Evolutionary conservation across 2,797 vertebrate species (phyloP).

Genomic region (Lithobates sylvaticus): DNA sequence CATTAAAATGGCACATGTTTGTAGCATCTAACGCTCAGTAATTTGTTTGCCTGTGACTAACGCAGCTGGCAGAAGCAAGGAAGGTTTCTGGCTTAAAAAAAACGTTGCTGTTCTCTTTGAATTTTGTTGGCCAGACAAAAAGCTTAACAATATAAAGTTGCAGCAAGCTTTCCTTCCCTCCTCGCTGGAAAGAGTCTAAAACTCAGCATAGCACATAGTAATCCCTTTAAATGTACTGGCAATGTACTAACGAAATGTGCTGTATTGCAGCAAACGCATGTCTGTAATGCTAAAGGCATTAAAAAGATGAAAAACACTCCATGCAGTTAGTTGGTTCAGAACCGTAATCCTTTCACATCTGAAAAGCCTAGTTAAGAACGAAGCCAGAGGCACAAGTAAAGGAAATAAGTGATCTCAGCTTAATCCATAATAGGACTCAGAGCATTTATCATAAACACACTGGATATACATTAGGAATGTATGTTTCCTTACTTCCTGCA

Average conservation of each 20-base stretch:
- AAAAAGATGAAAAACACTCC: slow-evolving; percentile 73
- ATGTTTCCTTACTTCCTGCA: slow-evolving; percentile 15
- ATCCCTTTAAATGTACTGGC: slow-evolving; percentile 74
- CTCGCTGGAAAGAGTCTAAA: slow-evolving; percentile 72
- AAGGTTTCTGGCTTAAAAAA: slow-evolving; percentile 66
- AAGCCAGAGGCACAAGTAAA: slow-evolving; percentile 75
- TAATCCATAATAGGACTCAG: slow-evolving; percentile 75
- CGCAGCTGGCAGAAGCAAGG: slow-evolving; percentile 68
- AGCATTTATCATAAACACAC: slow-evolving; percentile 66
- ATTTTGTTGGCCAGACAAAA: slow-evolving; percentile 66
- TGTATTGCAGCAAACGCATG: slow-evolving; percentile 63
- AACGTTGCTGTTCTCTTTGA: slow-evolving; percentile 61
- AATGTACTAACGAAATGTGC: slow-evolving; percentile 69
- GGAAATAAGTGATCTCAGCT: slow-evolving; percentile 73
- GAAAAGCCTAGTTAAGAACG: slow-evolving; percentile 72
- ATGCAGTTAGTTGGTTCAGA: slow-evolving; percentile 66
- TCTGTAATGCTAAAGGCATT: slow-evolving; percentile 73
- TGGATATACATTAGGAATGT: slow-evolving; percentile 59
- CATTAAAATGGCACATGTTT: slow-evolving; percentile 80
- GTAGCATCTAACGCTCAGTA: slow-evolving; percentile 77
- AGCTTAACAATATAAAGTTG: slow-evolving; percentile 69
- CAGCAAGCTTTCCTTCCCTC: slow-evolving; percentile 64
- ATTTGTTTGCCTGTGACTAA: slow-evolving; percentile 79
- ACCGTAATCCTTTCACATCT: slow-evolving; percentile 72
- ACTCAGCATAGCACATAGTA: slow-evolving; percentile 71